Base-by-base conservation (phyloP, 2,888 invertebrate genomes). In the Ditylenchus weischeri region DNA sequence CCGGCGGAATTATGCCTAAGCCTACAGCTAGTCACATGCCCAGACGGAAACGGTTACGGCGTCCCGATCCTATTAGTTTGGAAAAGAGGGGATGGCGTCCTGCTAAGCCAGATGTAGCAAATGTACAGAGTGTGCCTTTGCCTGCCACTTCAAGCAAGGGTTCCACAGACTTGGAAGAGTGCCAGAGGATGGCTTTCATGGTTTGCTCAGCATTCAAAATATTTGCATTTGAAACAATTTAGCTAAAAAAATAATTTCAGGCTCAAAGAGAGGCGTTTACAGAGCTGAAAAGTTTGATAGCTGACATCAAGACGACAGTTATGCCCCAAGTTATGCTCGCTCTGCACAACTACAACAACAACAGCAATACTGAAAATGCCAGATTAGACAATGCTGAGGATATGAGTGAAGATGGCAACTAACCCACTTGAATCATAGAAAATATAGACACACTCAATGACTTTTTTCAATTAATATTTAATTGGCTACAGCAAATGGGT, bases 331-430 rank as follows among this genome's bases (percentile, higher is more conserved):
- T 65, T 35, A 47, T 57, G 47, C 50, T 18, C 5, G 58, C 65
- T n/a, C 65, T 65, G 36, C 65, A 58, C 35, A 65, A 65, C 35
- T 65, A 38, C 29, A 65, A 65, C 47, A 38, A 35, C 43, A 58
- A 38, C n/a, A 65, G 57, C 47, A 38, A 35, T 8, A 43, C 43
- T 43, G 1, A 3, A 10, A 43, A 43, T 15, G 43, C 43, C 11
- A 43, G 13, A 43, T 43, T 15, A 10, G 15, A 43, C 43, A 43
- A 8, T 10, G 43, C 43, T 43, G 43, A 15, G 43, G 43, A 43
- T n/a, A 43, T 43, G 43, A 15, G 13, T 15, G 43, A 43, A 10
- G 15, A 43, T 15, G 13, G 13, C 43, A 43, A 43, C 15, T 43
- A 8, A 43, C 8, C 15, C 8, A 15, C 15, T 15, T 43, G 11